A percentile compares a stretch with the other conserved stretches of the same genome.
These are phyloP conservation scores for Mayetiola destructor DNA, from an alignment of 2,888 invertebrate genomes.

Conservation along the genomic window DNA sequence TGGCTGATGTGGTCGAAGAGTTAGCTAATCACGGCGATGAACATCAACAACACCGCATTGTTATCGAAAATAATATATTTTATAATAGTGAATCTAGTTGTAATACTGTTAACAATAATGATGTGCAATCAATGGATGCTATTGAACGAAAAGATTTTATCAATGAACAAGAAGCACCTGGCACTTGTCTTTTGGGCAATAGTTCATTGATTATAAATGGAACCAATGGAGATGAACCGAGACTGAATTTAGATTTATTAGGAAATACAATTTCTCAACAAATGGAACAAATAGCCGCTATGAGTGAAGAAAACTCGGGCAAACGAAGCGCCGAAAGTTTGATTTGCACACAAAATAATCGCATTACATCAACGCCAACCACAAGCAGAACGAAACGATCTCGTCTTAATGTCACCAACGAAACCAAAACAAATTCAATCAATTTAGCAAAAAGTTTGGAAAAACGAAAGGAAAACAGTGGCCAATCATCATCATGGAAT, in stretches of 20 bases:
- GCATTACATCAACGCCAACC: conserved; percentile 28
- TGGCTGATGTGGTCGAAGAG: conserved; percentile 12
- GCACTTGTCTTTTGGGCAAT: conserved; percentile 30
- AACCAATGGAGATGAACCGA: conserved; percentile 24
- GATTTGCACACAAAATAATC: conserved; percentile 24
- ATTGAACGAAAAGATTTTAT: conserved; percentile 35
- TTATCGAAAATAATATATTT: conserved; percentile 8
- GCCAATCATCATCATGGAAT: no score
- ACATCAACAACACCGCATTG: conserved; percentile 13
- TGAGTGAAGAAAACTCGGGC: not conserved
- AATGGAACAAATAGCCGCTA: conserved; percentile 12
- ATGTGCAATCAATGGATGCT: conserved; percentile 34
- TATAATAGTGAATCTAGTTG: conserved; percentile 8
- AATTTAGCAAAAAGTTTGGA: conserved; percentile 30
- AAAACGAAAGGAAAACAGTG: not conserved
- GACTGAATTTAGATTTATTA: conserved; percentile 31
- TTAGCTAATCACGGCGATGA: conserved; percentile 14
- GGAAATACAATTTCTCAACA: conserved; percentile 16
- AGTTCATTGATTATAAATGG: conserved; percentile 26
- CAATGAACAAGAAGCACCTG: conserved; percentile 32
- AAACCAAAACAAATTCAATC: conserved; percentile 34
- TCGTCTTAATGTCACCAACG: conserved; percentile 31
- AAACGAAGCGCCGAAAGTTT: conserved; percentile 13
- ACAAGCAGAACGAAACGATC: conserved; percentile 31
- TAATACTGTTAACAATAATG: conserved; percentile 21